Base-by-base conservation (phyloP, 1,140 invertebrate genomes). In the Sipha flava region DNA sequence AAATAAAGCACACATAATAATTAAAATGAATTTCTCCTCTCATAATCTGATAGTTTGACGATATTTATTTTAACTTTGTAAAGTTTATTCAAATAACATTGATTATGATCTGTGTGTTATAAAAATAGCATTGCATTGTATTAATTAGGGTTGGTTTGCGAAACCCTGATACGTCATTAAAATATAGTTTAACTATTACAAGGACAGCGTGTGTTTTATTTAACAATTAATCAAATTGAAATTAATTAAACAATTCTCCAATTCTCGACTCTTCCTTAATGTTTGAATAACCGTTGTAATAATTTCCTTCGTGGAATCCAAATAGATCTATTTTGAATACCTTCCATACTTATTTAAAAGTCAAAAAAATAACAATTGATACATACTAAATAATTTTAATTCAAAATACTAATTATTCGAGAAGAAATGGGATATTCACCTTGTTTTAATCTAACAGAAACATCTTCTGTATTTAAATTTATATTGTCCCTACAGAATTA, bases 141-240 rank as follows among this genome's bases (percentile, higher is more conserved):
- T n/a, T n/a, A n/a, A n/a, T n/a, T 40, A 66, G 62, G 62, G 62
- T 40, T 66, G 62, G 10, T 21, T 66, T 37, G 34, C 34, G n/a
- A 66, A 59, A 66, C 62, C 34, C 34, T 64, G 34, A n/a, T n/a
- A 14, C 59, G 10, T 21, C 9, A 5, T 40, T 66, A 66, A 66
- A 23, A n/a, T 4, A 5, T 21, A 21, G 34, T 66, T 66, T 40
- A 40, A 66, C 34, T 66, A 66, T 66, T 66, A 40, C 62, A 66
- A 66, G 62, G 62, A 66, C 62, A 40, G 62, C 34, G 62, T 40
- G 34, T 40, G n/a, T 66, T 40, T 40, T 40, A n/a, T 66, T 21
- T 66, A 5, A 66, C 34, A 66, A 66, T 66, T 66, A 66, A 40
- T 40, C 18, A 40, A 66, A 66, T 66, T 66, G 62, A 66, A 66